Conservation (phyloP, 1,140 invertebrate genomes). For the Armadillidium nasatum region DNA sequence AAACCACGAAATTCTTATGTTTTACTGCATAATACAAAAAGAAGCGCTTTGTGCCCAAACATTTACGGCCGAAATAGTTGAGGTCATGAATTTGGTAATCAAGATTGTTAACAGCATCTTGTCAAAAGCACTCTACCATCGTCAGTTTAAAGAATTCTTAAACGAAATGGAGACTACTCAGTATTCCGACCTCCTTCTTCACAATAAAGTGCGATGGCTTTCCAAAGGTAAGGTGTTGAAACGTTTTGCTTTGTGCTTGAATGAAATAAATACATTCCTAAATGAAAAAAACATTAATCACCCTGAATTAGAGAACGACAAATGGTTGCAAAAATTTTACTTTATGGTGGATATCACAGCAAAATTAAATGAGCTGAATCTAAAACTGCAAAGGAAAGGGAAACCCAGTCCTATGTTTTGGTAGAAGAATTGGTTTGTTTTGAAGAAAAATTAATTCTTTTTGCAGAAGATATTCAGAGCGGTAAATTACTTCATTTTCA, state of each 20-base stretch:
- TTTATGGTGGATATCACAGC: no score
- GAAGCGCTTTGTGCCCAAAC: conserved; percentile 2
- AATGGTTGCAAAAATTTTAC: no score
- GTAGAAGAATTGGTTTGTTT: no score
- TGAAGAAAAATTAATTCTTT: no score
- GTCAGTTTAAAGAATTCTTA: not conserved
- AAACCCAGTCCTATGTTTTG: no score
- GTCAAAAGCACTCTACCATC: not conserved
- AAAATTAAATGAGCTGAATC: no score
- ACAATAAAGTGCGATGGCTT: not conserved
- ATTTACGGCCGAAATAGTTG: not conserved
- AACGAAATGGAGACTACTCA: not conserved
- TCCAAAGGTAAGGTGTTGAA: not conserved
- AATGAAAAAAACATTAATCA: no score
- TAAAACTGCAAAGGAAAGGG: no score
- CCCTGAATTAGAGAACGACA: no score
- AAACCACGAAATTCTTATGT: not conserved
- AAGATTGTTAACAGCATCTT: not conserved
- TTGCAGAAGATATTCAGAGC: no score
- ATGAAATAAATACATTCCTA: no score
- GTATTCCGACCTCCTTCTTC: not conserved
- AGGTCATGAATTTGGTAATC: not conserved
- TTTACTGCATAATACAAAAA: not conserved
- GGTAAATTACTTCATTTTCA: no score
- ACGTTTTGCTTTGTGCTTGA: not conserved